Evolutionary conservation across 2,113 vertebrate species (phyloP).

Genomic region (Mastomys coucha): DNA sequence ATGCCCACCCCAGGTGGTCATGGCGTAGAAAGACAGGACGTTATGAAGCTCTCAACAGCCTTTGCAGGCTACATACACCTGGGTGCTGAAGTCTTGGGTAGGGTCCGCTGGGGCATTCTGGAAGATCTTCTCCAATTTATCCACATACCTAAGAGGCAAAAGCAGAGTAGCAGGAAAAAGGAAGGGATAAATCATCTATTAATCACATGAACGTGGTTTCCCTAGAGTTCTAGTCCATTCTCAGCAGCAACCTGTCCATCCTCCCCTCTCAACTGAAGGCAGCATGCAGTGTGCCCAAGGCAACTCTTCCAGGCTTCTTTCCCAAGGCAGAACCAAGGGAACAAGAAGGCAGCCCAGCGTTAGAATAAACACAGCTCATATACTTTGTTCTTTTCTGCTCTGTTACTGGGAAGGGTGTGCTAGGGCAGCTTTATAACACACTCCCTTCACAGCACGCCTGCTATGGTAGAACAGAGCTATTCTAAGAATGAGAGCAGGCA

Average conservation of each 20-base stretch:
- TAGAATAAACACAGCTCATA: background rate
- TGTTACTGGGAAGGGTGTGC: no score
- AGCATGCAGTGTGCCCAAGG: background rate
- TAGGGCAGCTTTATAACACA: background rate
- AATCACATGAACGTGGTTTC: background rate
- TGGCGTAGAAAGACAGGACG: background rate
- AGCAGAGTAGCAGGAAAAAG: background rate
- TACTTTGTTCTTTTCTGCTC: background rate
- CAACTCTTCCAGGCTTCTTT: background rate
- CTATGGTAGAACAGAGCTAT: background rate
- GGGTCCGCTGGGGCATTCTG: constrained; percentile 95
- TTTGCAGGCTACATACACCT: constrained; percentile 92
- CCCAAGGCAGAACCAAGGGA: background rate
- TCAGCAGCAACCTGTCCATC: background rate
- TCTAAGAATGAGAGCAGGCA: background rate
- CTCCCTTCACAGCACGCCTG: background rate
- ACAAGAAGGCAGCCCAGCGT: background rate
- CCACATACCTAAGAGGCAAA: constrained; percentile 93
- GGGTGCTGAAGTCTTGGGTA: constrained; percentile 98
- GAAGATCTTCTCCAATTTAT: constrained; percentile 96
- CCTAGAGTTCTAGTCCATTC: background rate
- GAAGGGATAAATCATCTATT: background rate
- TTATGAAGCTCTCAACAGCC: background rate
- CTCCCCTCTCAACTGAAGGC: background rate
- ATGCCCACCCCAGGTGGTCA: background rate